Evolutionary conservation across 2,113 vertebrate species (phyloP), one percentile per base, ranked within the genome.

Genomic region (Malurus elegans): DNA sequence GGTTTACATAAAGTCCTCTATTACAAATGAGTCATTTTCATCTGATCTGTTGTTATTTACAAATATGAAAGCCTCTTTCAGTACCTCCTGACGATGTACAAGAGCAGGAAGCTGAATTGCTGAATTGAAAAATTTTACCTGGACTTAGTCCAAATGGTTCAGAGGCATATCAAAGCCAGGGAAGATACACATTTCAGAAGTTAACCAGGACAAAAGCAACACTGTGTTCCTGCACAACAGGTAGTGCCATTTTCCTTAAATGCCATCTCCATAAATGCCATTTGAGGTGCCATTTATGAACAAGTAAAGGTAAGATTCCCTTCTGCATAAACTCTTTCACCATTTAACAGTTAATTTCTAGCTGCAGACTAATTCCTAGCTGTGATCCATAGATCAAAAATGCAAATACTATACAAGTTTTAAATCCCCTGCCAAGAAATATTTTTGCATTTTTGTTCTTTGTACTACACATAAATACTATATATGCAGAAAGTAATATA

Each of bases 71-170:
- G 80, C 45, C 91, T 16, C 18, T 95, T 97, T 96, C 86, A 79
- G n/a, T 90, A 81, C 87, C 88, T 95, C 75, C 79, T 95, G 96
- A 94, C 79, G 91, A 94, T 25, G 79, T 82, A 88, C 50, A 44
- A 47, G 47, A 97, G 93, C 58, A 86, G 85, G 79, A 95, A 97
- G 83, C 5, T 95, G 92, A 95, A 97, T 95, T 96, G 58, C 73
- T 90, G 82, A 96, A 97, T 76, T 96, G 73, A 96, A 97, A 97
- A 90, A 96, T 96, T 98, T 95, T 86, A 80, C 50, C 86, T 97
- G 95, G 92, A 88, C 57, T 53, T 44, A 44, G 16, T 54, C 95
- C 96, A 97, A 98, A 96, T 67, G 76, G 88, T 91, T 97, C 38
- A 84, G 86, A 92, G 87, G 76, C 47, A 80, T 57, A 74, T 48